A percentile compares a stretch with the other conserved stretches of the same genome.
Evolutionary conservation across 2,797 vertebrate genomes (phyloP).

Genomic region (Carcharodon carcharias): DNA sequence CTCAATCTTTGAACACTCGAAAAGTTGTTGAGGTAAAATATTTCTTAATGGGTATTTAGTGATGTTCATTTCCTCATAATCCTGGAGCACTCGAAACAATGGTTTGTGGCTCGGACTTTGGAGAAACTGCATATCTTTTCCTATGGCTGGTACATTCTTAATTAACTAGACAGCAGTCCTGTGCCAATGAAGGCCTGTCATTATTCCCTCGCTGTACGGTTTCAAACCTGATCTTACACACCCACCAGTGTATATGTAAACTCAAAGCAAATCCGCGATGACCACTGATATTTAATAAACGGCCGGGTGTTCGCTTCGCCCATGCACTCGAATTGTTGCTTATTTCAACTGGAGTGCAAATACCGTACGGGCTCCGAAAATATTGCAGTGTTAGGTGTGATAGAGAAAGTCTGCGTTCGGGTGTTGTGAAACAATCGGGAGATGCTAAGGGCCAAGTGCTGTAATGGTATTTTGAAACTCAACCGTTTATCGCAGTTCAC

Average conservation of each 20-base stretch:
- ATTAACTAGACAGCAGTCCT: neutral
- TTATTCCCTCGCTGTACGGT: neutral
- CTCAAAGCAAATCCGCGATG: neutral
- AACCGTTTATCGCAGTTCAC: conserved; percentile 13
- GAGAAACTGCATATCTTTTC: neutral
- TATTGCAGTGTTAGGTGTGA: neutral
- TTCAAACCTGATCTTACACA: neutral
- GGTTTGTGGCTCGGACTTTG: neutral
- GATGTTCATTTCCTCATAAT: neutral
- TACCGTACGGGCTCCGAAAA: too few species aligned
- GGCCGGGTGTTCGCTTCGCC: neutral
- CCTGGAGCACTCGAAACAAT: too few species aligned
- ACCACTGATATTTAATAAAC: neutral
- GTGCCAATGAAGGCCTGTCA: neutral
- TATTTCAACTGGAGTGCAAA: neutral
- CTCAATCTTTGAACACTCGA: neutral
- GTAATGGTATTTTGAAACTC: neutral
- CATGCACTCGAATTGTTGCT: neutral
- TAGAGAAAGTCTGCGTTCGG: neutral
- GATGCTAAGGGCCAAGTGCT: neutral
- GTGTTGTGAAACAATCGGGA: neutral
- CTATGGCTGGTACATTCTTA: neutral
- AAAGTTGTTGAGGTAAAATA: neutral
- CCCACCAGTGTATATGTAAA: too few species aligned
- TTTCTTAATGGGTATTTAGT: neutral